Evolutionary conservation across 2,113 vertebrate genomes (phyloP).

Genomic region (Pygoscelis adeliae): DNA sequence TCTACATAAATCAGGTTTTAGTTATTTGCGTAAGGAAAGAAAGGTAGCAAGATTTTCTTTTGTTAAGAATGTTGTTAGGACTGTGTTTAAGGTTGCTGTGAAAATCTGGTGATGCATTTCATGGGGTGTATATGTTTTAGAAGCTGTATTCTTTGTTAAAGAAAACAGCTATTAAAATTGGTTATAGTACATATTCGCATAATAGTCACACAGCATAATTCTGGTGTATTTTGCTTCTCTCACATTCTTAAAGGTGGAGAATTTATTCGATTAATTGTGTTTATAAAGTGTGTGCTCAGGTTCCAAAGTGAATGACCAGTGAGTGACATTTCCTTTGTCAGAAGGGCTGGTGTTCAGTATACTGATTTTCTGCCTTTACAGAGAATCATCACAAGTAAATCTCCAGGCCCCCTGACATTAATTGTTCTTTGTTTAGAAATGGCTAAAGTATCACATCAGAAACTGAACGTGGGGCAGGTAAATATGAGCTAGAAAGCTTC

Average conservation of each 20-base stretch:
- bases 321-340: neutral
- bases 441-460: neutral
- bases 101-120: neutral
- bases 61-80: neutral
- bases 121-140: neutral
- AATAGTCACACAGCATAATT: neutral
- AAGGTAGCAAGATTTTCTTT: neutral
- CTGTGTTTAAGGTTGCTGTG: neutral
- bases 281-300: neutral
- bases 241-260: neutral
- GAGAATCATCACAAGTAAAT: neutral
- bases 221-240: neutral
- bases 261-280: neutral
- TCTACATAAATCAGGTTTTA: neutral
- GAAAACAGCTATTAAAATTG: neutral
- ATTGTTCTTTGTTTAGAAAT: neutral
- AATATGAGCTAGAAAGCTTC: neutral
- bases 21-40: neutral
- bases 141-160: neutral
- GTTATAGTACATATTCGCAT: neutral
- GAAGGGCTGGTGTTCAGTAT: neutral
- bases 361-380: neutral
- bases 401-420: neutral
- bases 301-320: neutral
- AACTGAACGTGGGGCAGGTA: neutral